phyloP scores from a whole-genome alignment of 2,888 invertebrate species.

The Nomada hirtipes region DNA sequence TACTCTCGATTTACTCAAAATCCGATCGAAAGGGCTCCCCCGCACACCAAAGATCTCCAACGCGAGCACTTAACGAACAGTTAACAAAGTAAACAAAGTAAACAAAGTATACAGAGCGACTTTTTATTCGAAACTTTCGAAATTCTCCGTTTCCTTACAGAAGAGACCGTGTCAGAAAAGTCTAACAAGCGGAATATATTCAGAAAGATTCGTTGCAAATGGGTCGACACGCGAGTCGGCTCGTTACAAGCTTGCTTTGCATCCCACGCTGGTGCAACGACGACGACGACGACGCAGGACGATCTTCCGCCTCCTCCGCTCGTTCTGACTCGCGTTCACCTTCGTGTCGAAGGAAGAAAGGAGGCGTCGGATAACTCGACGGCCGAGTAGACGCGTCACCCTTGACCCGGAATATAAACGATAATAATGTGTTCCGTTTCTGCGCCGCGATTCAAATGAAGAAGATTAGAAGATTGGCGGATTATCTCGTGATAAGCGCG shows the following conservation, averaged over 20 bases:
- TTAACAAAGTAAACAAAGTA: too few species aligned
- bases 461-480: constrained; percentile 67
- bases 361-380: constrained; percentile 27
- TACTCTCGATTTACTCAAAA: too few species aligned
- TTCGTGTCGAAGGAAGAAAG: constrained; percentile 39
- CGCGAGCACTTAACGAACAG: too few species aligned
- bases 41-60: too few species aligned
- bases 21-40: too few species aligned
- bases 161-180: too few species aligned
- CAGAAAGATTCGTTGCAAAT: not conserved
- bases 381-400: constrained; percentile 50
- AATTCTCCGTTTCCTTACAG: too few species aligned
- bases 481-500: constrained; percentile 61
- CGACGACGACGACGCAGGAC: not conserved
- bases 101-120: too few species aligned
- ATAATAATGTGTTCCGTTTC: constrained; percentile 65
- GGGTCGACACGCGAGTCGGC: too few species aligned
- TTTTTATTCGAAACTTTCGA: too few species aligned
- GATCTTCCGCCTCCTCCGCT: constrained; percentile 22
- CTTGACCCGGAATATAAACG: constrained; percentile 67
- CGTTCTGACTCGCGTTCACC: constrained; percentile 20
- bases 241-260: not conserved
- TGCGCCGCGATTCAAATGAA: constrained; percentile 65
- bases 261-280: constrained; percentile 1
- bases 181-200: too few species aligned